Conservation (phyloP, 2,888 invertebrate species). For the Phrixothrix hirtus region DNA sequence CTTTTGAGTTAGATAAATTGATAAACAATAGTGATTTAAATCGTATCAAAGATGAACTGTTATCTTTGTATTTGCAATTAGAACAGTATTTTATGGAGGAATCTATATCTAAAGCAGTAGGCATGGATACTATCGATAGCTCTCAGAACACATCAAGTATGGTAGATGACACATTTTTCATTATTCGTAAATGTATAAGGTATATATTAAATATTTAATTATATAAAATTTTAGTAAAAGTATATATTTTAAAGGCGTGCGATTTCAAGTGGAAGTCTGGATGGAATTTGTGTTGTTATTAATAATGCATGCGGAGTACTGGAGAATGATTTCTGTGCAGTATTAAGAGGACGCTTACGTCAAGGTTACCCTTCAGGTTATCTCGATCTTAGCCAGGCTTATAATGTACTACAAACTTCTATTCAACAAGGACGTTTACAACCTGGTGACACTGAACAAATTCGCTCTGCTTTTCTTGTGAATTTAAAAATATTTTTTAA, state of each 20-base stretch:
- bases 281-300: constrained; percentile 94
- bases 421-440: constrained; percentile 81
- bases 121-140: constrained; percentile 74
- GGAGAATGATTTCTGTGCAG: constrained; percentile 80
- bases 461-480: constrained; percentile 78
- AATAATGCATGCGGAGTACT: constrained; percentile 89
- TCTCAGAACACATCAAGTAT: constrained; percentile 84
- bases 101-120: constrained; percentile 88
- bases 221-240: constrained; percentile 1
- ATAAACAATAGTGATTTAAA: constrained; percentile 74
- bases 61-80: constrained; percentile 86
- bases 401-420: constrained; percentile 78
- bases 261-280: constrained; percentile 87
- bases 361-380: constrained; percentile 81
- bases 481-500: constrained; percentile 24
- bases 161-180: constrained; percentile 97
- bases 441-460: constrained; percentile 77
- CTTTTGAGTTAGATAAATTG: constrained; percentile 65
- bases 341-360: constrained; percentile 73
- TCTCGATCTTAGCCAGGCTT: constrained; percentile 78
- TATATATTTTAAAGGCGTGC: constrained; percentile 67
- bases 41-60: constrained; percentile 77
- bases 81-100: constrained; percentile 96
- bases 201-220: constrained; percentile 45
- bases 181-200: constrained; percentile 93